These are phyloP conservation scores for Pammene fasciana DNA, from an alignment of 2,888 invertebrate genomes.

Conservation along the genomic window DNA sequence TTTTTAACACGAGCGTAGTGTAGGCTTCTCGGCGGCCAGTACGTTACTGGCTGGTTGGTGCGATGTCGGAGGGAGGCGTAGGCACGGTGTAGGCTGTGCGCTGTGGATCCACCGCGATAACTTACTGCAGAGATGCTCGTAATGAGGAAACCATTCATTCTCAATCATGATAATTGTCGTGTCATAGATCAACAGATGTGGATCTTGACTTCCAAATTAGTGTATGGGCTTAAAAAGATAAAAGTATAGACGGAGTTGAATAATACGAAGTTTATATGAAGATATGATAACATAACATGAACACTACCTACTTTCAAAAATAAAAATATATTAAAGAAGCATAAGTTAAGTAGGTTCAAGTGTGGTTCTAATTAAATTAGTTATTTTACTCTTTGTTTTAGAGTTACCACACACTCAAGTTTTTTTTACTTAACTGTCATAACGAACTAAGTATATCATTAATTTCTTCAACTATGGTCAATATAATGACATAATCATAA, in stretches of 20 bases:
- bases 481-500: slow-evolving; percentile 7
- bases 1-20: slow-evolving; percentile 50
- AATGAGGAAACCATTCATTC: slow-evolving; percentile 49
- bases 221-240: background rate
- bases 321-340: too few species aligned
- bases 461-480: background rate
- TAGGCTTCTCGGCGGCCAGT: slow-evolving; percentile 76
- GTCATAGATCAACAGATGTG: slow-evolving; percentile 13
- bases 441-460: too few species aligned
- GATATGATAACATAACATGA: too few species aligned
- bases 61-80: slow-evolving; percentile 53
- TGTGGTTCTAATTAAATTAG: too few species aligned
- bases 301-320: too few species aligned
- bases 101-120: slow-evolving; percentile 59
- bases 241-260: too few species aligned
- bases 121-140: slow-evolving; percentile 37
- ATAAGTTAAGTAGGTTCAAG: too few species aligned
- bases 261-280: too few species aligned
- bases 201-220: slow-evolving; percentile 20
- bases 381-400: too few species aligned
- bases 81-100: slow-evolving; percentile 65
- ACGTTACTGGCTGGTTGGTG: slow-evolving; percentile 64
- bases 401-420: too few species aligned
- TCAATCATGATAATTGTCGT: slow-evolving; percentile 38
- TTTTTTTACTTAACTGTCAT: too few species aligned